A percentile compares a stretch with the other conserved stretches of the same genome.
Evolutionary conservation across 2,888 invertebrate genomes (phyloP).

Genomic region (Steinernema scapterisci): DNA sequence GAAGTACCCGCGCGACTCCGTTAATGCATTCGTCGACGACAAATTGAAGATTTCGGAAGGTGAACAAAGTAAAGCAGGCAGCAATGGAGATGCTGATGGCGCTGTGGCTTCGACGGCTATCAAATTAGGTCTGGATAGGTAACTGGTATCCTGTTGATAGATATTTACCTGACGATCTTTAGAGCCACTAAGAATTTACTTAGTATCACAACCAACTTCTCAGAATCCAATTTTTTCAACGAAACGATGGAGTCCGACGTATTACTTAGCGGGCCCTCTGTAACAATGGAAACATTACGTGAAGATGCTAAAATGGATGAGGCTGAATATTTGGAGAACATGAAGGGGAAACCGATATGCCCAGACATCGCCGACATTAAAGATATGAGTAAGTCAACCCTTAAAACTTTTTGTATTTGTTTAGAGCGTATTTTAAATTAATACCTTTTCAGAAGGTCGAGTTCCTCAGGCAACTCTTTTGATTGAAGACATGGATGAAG

Average conservation of each 20-base stretch:
- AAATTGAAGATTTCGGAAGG: neutral
- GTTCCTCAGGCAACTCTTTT: conserved; percentile 59
- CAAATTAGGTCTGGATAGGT: neutral
- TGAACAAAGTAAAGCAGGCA: neutral
- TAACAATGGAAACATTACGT: neutral
- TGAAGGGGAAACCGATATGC: conserved; percentile 9
- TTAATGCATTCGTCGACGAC: neutral
- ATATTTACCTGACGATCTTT: no score
- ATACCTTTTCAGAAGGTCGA: conserved; percentile 34
- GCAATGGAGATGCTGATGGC: neutral
- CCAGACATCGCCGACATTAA: conserved; percentile 5
- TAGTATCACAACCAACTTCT: neutral
- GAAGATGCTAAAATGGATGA: neutral
- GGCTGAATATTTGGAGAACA: neutral
- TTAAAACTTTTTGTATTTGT: neutral
- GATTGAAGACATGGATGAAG: conserved; percentile 61
- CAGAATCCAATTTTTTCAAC: neutral
- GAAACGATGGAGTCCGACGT: neutral
- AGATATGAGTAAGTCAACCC: neutral
- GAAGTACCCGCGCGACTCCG: neutral
- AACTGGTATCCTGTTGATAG: neutral
- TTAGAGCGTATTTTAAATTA: no score
- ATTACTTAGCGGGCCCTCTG: neutral
- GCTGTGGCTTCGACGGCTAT: neutral
- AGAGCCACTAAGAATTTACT: neutral